Percentiles rank a stretch among this genome's conserved stretches.
These are phyloP conservation scores for Hydraecia micacea DNA, from an alignment of 2,888 invertebrate genomes.

Conservation along the genomic window DNA sequence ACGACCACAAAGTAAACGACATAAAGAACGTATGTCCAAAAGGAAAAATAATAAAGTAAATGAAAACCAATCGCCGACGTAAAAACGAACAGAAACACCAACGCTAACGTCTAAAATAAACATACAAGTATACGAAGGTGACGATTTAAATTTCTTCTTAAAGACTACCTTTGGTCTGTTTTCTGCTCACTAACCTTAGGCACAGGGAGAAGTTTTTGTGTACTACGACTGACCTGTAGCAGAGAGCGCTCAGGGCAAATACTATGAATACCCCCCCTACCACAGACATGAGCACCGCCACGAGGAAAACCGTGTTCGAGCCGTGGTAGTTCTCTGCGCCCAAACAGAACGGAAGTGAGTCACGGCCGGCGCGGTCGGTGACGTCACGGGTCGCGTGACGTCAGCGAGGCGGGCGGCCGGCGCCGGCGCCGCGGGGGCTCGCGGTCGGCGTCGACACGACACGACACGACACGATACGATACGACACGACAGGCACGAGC, in stretches of 20 bases:
- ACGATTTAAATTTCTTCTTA: conserved; percentile 90
- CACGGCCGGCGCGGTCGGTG: conserved; percentile 73
- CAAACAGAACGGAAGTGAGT: conserved; percentile 85
- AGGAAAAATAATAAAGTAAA: conserved; percentile 79
- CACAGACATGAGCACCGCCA: conserved; percentile 99
- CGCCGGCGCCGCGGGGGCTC: conserved; percentile 78
- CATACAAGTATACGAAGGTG: conserved; percentile 90
- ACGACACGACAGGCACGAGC: conserved; percentile 83
- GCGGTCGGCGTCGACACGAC: conserved; percentile 69
- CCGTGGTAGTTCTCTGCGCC: conserved; percentile 98
- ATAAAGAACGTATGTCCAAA: conserved; percentile 81
- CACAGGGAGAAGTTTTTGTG: conserved; percentile 99
- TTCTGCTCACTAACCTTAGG: conserved; percentile 99
- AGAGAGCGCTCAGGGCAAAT: conserved; percentile 99
- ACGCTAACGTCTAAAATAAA: conserved; percentile 90
- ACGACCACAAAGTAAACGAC: conserved; percentile 89
- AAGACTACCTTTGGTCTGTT: conserved; percentile 93
- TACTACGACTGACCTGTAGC: conserved; percentile 99
- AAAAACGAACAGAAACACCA: conserved; percentile 89
- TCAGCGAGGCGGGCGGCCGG: conserved; percentile 79
- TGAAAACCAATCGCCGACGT: conserved; percentile 87
- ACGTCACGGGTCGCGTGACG: conserved; percentile 72
- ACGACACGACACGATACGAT: conserved; percentile 64
- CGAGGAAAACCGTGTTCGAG: conserved; percentile 99
- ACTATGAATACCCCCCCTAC: conserved; percentile 99